phyloP scores from a whole-genome alignment of 2,113 vertebrate species.

The Chelonoidis abingdonii region DNA sequence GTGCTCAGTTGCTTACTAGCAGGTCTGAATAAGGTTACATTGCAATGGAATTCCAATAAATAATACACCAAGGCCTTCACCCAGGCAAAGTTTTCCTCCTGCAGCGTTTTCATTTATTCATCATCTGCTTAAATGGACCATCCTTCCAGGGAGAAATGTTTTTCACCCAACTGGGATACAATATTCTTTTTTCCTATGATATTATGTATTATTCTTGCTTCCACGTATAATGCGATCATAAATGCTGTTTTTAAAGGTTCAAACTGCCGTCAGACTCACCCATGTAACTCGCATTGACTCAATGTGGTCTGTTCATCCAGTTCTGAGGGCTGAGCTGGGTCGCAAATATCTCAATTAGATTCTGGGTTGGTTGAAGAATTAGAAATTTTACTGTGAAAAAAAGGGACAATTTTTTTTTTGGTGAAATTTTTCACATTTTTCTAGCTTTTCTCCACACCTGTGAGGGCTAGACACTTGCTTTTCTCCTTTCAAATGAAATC shows the following conservation, averaged over 20 bases:
- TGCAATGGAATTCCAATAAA: not conserved
- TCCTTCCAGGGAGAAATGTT: not conserved
- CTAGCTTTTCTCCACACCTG: not conserved
- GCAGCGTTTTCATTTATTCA: not conserved
- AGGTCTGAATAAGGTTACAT: not conserved
- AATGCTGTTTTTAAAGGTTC: conserved; percentile 47
- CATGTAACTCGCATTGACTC: conserved; percentile 17
- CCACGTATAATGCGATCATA: conserved; percentile 41
- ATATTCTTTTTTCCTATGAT: conserved; percentile 34
- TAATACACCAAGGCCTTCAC: not conserved
- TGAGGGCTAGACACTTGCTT: not conserved
- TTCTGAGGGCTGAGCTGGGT: conserved; percentile 36
- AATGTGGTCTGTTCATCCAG: conserved; percentile 27
- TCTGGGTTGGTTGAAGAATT: not conserved
- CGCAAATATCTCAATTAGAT: conserved; percentile 24
- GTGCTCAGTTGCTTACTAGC: not conserved
- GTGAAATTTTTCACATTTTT: not conserved
- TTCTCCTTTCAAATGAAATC: conserved; percentile 27
- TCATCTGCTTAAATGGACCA: not conserved
- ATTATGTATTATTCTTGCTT: conserved; percentile 57
- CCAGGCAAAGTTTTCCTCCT: not conserved
- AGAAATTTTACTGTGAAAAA: conserved; percentile 15
- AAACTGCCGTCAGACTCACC: conserved; percentile 21
- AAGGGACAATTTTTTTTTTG: not conserved
- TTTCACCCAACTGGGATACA: conserved; percentile 23